Evolutionary conservation across 2,113 vertebrate species (phyloP).

Genomic region (rat (Rattus norvegicus)): DNA sequence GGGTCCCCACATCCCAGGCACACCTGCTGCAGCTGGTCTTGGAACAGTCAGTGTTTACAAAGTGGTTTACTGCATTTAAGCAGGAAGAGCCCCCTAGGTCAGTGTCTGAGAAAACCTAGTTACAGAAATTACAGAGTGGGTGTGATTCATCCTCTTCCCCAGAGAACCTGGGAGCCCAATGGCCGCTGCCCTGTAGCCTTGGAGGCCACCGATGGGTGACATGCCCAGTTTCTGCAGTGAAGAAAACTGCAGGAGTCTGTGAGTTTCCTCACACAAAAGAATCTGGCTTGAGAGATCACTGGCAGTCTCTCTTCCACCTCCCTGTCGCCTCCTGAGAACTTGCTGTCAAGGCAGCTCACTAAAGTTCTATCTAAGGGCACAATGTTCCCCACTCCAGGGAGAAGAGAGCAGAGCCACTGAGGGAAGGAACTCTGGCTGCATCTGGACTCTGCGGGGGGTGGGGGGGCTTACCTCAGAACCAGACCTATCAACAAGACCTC

Average conservation of each 20-base stretch:
- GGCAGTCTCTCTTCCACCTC: background rate
- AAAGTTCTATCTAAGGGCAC: background rate
- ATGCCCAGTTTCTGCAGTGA: background rate
- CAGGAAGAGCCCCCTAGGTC: background rate
- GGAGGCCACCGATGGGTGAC: rapidly evolving
- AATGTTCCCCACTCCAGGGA: no score
- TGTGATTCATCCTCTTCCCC: background rate
- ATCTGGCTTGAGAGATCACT: background rate
- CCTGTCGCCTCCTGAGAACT: rapidly evolving
- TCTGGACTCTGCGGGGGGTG: background rate
- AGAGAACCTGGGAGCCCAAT: rapidly evolving
- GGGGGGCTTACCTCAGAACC: background rate
- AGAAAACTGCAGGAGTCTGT: rapidly evolving
- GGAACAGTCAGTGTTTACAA: background rate
- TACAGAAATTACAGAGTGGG: no score
- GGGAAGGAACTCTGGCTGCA: background rate
- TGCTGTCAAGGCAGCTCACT: background rate
- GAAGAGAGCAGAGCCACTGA: background rate
- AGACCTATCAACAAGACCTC: background rate
- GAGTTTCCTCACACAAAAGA: background rate
- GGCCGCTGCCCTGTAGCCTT: background rate
- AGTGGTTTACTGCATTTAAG: background rate
- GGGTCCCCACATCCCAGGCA: rapidly evolving
- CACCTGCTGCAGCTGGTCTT: background rate
- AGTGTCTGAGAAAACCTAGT: background rate